Base-by-base conservation (phyloP, 2,113 vertebrate species). In the Hyperopisus bebe region DNA sequence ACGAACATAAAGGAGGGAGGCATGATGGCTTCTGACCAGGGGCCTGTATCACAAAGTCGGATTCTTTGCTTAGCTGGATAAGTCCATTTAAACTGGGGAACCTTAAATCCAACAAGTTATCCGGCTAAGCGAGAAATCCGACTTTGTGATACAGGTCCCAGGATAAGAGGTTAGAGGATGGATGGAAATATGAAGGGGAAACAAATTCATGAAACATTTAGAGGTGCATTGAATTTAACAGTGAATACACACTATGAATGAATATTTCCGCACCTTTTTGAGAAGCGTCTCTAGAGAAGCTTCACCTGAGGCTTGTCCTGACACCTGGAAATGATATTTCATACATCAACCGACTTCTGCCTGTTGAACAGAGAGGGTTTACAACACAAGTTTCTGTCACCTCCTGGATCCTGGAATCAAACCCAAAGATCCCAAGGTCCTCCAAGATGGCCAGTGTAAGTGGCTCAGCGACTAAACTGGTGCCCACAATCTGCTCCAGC, bases 271-370 rank as follows among this genome's bases (percentile, higher is more conserved):
- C 90, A 98, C 96, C 96, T 96, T 97, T 94, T 95, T 95, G 90
- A 97, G 92, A 90, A 97, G 94, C 47, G 44, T 91, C 91, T 97
- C 95, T 89, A 97, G 90, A 31, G 96, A 94, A n/a, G 95, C 95
- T 94, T 97, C 97, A 92, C 96, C 97, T 70, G 97, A 97, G 42
- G 96, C 95, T 91, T 97, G 95, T 51, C 96, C 96, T 90, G 97
- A 97, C 90, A 97, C 93, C 95, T 96, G 53, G 84, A 92, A 89
- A 89, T n/a, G 17, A 53, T 19, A 27, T n/a, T 62, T 42, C 27
- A 31, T 62, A 31, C 19, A 1, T 42, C 24, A 39, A 8, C 8
- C n/a, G 31, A 87, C 11, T 53, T 55, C 48, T 35, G 85, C n/a
- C 4, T 51, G 31, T 3, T 39, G n/a, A 35, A 58, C 51, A 11